Evolutionary conservation across 2,888 invertebrate species (phyloP).

Genomic region (Acrobasis suavella): DNA sequence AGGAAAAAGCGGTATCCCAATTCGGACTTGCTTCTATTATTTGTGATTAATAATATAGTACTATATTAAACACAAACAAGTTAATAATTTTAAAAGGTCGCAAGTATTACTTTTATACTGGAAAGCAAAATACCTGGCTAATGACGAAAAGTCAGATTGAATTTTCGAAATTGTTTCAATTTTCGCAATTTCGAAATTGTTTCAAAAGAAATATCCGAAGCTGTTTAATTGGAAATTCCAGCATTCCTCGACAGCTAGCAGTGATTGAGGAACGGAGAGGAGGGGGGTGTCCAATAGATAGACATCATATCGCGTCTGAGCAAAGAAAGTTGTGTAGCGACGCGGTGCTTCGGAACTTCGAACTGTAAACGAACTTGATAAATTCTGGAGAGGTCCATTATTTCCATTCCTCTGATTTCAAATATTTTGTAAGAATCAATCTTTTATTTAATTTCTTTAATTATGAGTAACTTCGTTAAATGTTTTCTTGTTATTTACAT

Average conservation of each 20-base stretch:
- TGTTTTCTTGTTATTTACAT: too few species aligned
- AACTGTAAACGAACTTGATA: background rate
- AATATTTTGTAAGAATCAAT: too few species aligned
- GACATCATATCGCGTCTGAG: background rate
- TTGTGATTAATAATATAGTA: too few species aligned
- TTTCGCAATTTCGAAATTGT: constrained; percentile 1
- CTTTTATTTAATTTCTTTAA: too few species aligned
- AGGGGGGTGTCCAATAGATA: background rate
- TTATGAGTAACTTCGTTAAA: too few species aligned
- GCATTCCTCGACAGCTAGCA: background rate
- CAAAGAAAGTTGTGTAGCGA: background rate
- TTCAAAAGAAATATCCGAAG: background rate
- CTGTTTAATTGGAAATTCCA: background rate
- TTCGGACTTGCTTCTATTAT: too few species aligned
- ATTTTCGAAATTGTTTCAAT: background rate
- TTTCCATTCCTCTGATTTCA: background rate
- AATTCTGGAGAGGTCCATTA: background rate
- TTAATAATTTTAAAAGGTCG: too few species aligned
- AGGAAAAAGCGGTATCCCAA: too few species aligned
- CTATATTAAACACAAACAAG: too few species aligned
- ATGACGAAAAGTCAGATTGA: background rate
- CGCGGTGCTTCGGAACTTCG: background rate
- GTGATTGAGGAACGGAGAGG: background rate
- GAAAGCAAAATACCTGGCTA: too few species aligned
- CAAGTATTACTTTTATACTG: too few species aligned